These are phyloP conservation scores for Eulemur macaco DNA, from an alignment of 2,113 vertebrate species.

Conservation along the genomic window DNA sequence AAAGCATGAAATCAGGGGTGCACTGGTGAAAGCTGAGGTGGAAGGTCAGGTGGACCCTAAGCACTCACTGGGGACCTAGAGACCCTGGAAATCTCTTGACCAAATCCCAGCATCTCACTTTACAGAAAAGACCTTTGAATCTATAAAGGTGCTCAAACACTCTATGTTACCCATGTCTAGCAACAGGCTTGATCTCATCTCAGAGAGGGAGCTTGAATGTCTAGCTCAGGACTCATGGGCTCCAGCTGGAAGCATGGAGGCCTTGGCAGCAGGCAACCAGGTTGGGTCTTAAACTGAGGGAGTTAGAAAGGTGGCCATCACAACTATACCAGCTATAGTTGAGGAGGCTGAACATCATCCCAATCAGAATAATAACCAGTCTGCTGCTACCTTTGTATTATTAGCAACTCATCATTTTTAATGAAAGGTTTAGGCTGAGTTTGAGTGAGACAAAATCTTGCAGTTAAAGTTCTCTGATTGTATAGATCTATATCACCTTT, in stretches of 20 bases:
- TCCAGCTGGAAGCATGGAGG: not conserved
- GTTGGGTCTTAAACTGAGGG: not conserved
- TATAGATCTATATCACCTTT: slow-evolving; percentile 26
- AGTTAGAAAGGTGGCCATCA: not conserved
- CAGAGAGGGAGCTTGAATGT: not conserved
- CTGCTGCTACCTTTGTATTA: not conserved
- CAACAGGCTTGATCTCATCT: not conserved
- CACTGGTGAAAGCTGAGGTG: not conserved
- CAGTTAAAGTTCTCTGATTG: slow-evolving; percentile 36
- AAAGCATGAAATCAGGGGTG: not conserved
- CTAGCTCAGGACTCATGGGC: not conserved
- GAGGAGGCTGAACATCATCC: not conserved
- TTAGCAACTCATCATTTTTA: slow-evolving; percentile 1
- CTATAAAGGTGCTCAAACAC: not conserved
- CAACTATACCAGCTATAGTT: not conserved
- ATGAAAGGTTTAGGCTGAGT: slow-evolving; percentile 10
- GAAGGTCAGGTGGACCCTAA: not conserved
- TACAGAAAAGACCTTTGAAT: not conserved
- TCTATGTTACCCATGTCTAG: not conserved
- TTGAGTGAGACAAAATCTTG: slow-evolving; percentile 31
- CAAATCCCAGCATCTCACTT: not conserved
- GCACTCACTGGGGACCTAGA: not conserved
- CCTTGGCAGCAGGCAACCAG: not conserved
- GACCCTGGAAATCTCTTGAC: not conserved
- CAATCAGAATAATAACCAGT: not conserved